phyloP scores from a whole-genome alignment of 2,113 vertebrate species.

The Plectropomus leopardus region DNA sequence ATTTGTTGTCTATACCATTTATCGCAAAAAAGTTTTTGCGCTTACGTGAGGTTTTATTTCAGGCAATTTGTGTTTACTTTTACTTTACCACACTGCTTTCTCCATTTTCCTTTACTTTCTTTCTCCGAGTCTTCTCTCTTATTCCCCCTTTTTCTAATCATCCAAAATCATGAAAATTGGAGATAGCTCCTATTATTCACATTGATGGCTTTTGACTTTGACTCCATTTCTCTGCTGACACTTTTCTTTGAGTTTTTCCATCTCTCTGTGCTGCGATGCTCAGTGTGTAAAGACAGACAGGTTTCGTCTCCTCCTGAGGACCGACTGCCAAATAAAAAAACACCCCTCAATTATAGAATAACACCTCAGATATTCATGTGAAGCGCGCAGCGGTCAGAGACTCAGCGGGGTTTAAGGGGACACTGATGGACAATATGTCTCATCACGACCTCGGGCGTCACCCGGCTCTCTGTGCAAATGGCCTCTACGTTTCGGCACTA shows the following conservation, averaged over 20 bases:
- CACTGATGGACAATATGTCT: conserved; percentile 56
- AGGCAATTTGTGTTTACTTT: too few relatives aligned
- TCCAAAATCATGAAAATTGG: too few relatives aligned
- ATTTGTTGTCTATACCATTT: too few relatives aligned
- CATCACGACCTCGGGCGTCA: conserved; percentile 43
- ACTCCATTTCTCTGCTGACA: neutral
- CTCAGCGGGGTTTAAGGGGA: conserved; percentile 21
- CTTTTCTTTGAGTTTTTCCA: neutral
- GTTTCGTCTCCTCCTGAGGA: neutral
- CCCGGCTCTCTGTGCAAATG: conserved; percentile 57
- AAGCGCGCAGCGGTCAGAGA: neutral
- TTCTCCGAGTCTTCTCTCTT: too few relatives aligned
- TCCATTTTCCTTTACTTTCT: too few relatives aligned
- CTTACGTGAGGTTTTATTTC: too few relatives aligned
- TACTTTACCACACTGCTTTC: too few relatives aligned
- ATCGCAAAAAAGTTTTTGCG: too few relatives aligned
- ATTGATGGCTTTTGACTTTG: too few relatives aligned
- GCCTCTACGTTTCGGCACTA: neutral
- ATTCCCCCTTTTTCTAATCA: too few relatives aligned
- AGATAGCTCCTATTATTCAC: too few relatives aligned
- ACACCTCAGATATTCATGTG: conserved; percentile 57
- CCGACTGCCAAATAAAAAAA: neutral
- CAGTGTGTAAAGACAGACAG: neutral
- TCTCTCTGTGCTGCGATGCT: neutral
- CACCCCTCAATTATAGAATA: conserved; percentile 50